Conservation (phyloP, 2,888 invertebrate species). For the Galerucella calmariensis region DNA sequence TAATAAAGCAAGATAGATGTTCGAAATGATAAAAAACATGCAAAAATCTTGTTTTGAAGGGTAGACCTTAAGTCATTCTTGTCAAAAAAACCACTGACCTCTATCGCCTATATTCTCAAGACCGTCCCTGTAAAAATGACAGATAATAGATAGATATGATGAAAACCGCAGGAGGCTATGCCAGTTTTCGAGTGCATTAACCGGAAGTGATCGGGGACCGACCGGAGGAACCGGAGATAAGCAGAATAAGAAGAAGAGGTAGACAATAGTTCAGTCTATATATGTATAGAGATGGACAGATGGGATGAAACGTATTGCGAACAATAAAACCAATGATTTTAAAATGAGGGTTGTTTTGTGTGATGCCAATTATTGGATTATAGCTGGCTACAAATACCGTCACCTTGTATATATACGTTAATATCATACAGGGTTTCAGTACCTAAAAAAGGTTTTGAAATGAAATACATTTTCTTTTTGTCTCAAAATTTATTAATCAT, state of each 20-base stretch:
- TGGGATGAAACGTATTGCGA: slow-evolving; percentile 61
- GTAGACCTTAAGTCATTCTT: too few relatives aligned
- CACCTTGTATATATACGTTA: slow-evolving; percentile 8
- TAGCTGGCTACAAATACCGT: slow-evolving; percentile 5
- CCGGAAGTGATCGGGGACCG: slow-evolving; percentile 64
- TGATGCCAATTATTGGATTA: slow-evolving; percentile 29
- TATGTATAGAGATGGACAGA: slow-evolving; percentile 53
- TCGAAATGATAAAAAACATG: too few relatives aligned
- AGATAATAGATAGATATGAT: slow-evolving; percentile 54
- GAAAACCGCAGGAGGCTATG: slow-evolving; percentile 52
- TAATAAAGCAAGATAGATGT: too few relatives aligned
- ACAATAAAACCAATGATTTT: slow-evolving; percentile 61
- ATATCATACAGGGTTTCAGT: background rate
- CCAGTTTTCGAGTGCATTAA: slow-evolving; percentile 65
- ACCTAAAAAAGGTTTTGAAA: too few relatives aligned
- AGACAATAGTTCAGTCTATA: slow-evolving; percentile 57
- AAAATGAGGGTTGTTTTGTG: slow-evolving; percentile 50
- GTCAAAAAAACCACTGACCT: too few relatives aligned
- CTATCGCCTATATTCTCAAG: background rate
- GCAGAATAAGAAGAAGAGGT: slow-evolving; percentile 64
- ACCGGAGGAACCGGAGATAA: slow-evolving; percentile 62
- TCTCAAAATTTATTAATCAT: too few relatives aligned
- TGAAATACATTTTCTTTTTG: too few relatives aligned
- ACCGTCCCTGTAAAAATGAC: slow-evolving; percentile 24
- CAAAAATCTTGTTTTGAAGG: too few relatives aligned